Evolutionary conservation across 2,888 invertebrate genomes (phyloP), one percentile per base, ranked within the genome.

Genomic region (Volucella inanis): DNA sequence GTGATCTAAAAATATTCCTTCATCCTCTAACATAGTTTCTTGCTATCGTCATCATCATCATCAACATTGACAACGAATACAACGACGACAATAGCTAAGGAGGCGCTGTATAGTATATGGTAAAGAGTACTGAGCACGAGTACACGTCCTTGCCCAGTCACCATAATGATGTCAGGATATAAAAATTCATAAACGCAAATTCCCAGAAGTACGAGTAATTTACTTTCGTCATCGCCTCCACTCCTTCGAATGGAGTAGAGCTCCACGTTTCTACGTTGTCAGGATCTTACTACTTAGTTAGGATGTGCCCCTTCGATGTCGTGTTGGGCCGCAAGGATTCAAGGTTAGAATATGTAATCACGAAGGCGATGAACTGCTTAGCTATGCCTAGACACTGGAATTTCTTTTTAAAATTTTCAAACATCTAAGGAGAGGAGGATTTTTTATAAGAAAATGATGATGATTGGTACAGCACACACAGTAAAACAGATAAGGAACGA

Each of bases 121-220:
- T n/a, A 31, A 0, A 6, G 31, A 31, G 31, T 6, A 31, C 31
- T 31, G 31, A 31, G 31, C 8, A 14, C 52, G 52, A 52, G 14
- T 38, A 62, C 74, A 62, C 62, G 41, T 52, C 47, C 65, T 31
- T 64, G 52, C 68, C 55, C 64, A 75, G 70, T 61, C 80, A 84
- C 67, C 57, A 80, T 85, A 71, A 80, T 85, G 84, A 80, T 85
- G 85, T 76, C 81, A 85, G 81, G 85, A 81, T 76, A 85, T 81
- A 77, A 85, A 81, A 85, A 85, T 85, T 85, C 81, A 85, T 80
- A 81, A 85, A 72, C 61, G 50, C 65, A 81, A 76, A 80, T 85
- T 85, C 85, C 76, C 71, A 52, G 76, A 57, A 76, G 81, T 22
- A 22, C 18, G 18, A 22, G 18, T 85, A 85, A 85, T 85, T 72